Conservation (phyloP, 2,888 invertebrate genomes). For the Cartodere bifasciata region DNA sequence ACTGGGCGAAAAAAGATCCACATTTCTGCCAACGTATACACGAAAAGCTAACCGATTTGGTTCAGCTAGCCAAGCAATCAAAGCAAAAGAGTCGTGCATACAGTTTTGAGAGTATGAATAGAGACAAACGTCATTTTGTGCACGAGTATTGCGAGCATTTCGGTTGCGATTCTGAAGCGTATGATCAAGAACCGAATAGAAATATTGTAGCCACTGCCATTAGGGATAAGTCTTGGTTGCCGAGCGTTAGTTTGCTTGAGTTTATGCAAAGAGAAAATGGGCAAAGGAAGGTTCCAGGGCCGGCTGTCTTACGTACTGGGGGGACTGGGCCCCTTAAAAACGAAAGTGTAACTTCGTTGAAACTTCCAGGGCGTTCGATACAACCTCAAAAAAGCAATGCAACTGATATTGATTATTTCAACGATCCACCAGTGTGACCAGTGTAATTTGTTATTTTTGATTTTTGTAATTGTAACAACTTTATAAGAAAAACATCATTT, state of each 20-base stretch:
- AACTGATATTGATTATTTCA: slow-evolving; percentile 24
- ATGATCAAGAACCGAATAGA: slow-evolving; percentile 89
- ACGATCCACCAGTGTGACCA: slow-evolving; percentile 20
- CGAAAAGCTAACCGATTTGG: slow-evolving; percentile 70
- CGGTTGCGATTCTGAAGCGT: slow-evolving; percentile 86
- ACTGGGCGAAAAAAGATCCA: slow-evolving; percentile 70
- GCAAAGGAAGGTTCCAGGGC: slow-evolving; percentile 67
- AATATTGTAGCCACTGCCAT: slow-evolving; percentile 87
- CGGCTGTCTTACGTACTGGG: slow-evolving; percentile 39
- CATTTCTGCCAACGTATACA: slow-evolving; percentile 71
- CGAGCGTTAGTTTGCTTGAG: slow-evolving; percentile 73
- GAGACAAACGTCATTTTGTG: slow-evolving; percentile 81
- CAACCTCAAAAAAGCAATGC: slow-evolving; percentile 19
- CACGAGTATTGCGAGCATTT: slow-evolving; percentile 94
- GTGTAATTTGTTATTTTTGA: too few species aligned
- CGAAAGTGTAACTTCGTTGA: slow-evolving; percentile 26
- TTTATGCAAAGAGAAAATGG: slow-evolving; percentile 68
- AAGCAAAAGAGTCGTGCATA: slow-evolving; percentile 40
- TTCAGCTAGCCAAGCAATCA: slow-evolving; percentile 77
- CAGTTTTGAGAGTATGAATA: slow-evolving; percentile 88
- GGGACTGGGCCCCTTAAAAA: slow-evolving; percentile 20
- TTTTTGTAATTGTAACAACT: too few species aligned
- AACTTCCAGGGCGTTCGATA: slow-evolving; percentile 18
- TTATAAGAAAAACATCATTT: too few species aligned
- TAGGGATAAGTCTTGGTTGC: slow-evolving; percentile 67